Evolutionary conservation across 2,888 invertebrate genomes (phyloP).

Genomic region (Brachyptera putata): DNA sequence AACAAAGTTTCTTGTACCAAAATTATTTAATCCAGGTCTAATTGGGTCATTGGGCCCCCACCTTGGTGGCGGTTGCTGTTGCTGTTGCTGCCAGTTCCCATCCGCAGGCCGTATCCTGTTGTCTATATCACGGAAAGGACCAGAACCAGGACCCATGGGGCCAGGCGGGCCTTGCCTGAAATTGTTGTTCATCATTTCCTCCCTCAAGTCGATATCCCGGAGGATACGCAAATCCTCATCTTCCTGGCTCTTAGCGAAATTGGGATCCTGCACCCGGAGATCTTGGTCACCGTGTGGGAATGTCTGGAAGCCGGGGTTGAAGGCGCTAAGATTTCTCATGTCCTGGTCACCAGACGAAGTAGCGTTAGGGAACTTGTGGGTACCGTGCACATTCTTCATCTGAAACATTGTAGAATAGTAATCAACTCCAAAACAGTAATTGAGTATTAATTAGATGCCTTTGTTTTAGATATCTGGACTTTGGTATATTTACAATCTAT

Average conservation of each 20-base stretch:
- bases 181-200: constrained; percentile 16
- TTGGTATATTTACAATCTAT: too few relatives aligned
- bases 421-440: too few relatives aligned
- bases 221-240: constrained; percentile 29
- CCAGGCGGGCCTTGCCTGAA: too few relatives aligned
- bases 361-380: too few relatives aligned
- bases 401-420: too few relatives aligned
- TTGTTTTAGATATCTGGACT: too few relatives aligned
- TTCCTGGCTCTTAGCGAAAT: background rate
- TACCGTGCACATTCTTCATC: too few relatives aligned
- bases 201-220: constrained; percentile 19
- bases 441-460: too few relatives aligned
- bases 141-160: too few relatives aligned
- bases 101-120: background rate
- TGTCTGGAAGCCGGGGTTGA: background rate
- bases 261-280: background rate
- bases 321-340: background rate
- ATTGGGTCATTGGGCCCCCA: background rate
- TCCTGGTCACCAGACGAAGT: background rate
- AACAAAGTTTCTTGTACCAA: constrained; percentile 8
- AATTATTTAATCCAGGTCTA: constrained; percentile 5
- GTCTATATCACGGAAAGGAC: background rate
- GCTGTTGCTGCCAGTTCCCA: background rate
- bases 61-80: background rate
- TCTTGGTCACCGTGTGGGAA: background rate